Percentiles rank a stretch among this genome's conserved stretches.
Conservation (phyloP, 1,140 invertebrate genomes). For the Papilio glaucus region DNA sequence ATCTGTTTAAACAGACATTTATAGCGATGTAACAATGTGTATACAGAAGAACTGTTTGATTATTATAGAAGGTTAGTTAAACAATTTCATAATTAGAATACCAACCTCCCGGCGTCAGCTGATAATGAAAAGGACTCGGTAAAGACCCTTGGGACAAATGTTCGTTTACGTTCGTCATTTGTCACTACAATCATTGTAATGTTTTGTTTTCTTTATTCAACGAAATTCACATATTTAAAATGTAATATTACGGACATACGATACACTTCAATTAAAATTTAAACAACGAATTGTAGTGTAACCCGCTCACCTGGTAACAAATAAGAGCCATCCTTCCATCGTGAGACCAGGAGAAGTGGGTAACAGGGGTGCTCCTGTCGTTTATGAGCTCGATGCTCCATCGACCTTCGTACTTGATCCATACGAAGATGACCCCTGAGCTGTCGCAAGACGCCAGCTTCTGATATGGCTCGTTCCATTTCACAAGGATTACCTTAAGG, state of each 20-base stretch:
- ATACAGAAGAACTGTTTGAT: slow-evolving; percentile 14
- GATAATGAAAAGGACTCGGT: background rate
- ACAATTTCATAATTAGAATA: slow-evolving; percentile 16
- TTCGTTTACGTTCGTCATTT: background rate
- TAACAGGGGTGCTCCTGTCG: slow-evolving; percentile 97
- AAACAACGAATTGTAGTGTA: too few relatives aligned
- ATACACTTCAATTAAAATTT: too few relatives aligned
- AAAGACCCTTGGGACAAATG: background rate
- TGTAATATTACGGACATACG: too few relatives aligned
- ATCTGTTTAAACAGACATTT: slow-evolving; percentile 16
- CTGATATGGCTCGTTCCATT: slow-evolving; percentile 99
- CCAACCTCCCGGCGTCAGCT: background rate
- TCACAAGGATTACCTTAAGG: slow-evolving; percentile 94
- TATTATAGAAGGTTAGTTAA: background rate
- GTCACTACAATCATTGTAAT: background rate
- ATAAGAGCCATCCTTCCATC: slow-evolving; percentile 99
- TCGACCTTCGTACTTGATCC: slow-evolving; percentile 99
- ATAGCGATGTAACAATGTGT: background rate
- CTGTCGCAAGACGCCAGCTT: slow-evolving; percentile 99
- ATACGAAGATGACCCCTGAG: slow-evolving; percentile 99
- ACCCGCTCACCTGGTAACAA: slow-evolving; percentile 97
- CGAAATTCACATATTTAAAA: too few relatives aligned
- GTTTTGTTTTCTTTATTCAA: too few relatives aligned
- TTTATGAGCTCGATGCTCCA: slow-evolving; percentile 99
- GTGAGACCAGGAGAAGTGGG: slow-evolving; percentile 99